phyloP scores from a whole-genome alignment of 2,113 vertebrate genomes.

The Gambusia affinis region DNA sequence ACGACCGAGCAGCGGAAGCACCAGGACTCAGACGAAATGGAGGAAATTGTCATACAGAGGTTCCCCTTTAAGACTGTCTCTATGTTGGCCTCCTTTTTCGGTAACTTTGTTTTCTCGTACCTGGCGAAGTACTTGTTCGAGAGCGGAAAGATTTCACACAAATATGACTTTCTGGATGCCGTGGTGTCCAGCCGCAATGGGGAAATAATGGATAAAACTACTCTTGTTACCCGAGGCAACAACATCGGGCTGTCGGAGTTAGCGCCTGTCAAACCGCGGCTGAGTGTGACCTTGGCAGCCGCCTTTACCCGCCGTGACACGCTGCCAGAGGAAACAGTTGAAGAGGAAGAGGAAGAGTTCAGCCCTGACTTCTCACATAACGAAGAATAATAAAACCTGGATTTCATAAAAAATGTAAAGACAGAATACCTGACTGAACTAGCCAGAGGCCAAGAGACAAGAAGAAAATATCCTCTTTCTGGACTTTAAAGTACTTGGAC shows the following conservation, averaged over 20 bases:
- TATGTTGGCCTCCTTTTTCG: constrained; percentile 91
- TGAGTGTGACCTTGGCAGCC: constrained; percentile 88
- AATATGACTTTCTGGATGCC: constrained; percentile 93
- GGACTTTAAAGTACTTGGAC: constrained; percentile 37
- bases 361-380: constrained; percentile 89
- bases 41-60: constrained; percentile 85
- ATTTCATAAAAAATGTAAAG: constrained; percentile 21
- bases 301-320: constrained; percentile 94
- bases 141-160: constrained; percentile 92
- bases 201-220: constrained; percentile 98
- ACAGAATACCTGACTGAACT: constrained; percentile 19
- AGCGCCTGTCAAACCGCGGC: constrained; percentile 88
- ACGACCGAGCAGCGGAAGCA: constrained; percentile 68
- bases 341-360: constrained; percentile 84
- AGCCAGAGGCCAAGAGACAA: constrained; percentile 22
- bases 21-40: constrained; percentile 68
- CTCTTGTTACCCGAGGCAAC: constrained; percentile 92
- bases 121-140: constrained; percentile 96
- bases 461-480: constrained; percentile 2
- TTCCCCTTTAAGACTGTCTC: constrained; percentile 96
- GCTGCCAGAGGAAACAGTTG: constrained; percentile 75
- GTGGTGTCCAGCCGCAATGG: constrained; percentile 93
- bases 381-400: constrained; percentile 71
- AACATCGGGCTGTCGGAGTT: constrained; percentile 94
- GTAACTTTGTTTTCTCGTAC: constrained; percentile 89